Conservation (phyloP, 1,140 invertebrate genomes). For the Phymorhynchus buccinoides region DNA sequence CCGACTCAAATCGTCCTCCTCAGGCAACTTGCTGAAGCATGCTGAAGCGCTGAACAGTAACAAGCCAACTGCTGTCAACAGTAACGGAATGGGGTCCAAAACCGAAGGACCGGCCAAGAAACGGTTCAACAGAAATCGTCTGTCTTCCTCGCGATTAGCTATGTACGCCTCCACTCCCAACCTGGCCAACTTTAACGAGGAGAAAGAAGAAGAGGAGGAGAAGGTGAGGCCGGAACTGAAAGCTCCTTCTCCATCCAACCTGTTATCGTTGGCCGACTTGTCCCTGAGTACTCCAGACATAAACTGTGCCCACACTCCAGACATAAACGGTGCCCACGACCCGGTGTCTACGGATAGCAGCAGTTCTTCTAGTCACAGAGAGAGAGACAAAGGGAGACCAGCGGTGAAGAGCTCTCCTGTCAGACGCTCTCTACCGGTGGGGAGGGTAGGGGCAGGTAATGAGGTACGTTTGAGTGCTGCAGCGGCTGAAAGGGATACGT, state of each 20-base stretch:
- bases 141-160: slow-evolving; percentile 42
- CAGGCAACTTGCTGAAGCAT: slow-evolving; percentile 12
- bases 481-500: not conserved
- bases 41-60: slow-evolving; percentile 1
- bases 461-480: not conserved
- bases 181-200: slow-evolving; percentile 41
- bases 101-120: slow-evolving; percentile 4
- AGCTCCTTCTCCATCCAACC: slow-evolving; percentile 47
- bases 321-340: slow-evolving; percentile 55
- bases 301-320: slow-evolving; percentile 49
- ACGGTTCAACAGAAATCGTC: not conserved
- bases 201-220: slow-evolving; percentile 41
- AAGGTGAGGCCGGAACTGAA: not conserved
- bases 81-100: not conserved
- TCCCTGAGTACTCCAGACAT: slow-evolving; percentile 61
- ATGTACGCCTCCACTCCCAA: slow-evolving; percentile 60
- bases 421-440: not conserved
- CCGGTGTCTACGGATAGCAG: slow-evolving; percentile 43
- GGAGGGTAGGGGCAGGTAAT: not conserved
- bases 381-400: not conserved
- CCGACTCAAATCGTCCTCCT: slow-evolving; percentile 17
- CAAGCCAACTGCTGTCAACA: not conserved
- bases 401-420: not conserved
- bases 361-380: slow-evolving; percentile 1
- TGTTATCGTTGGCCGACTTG: slow-evolving; percentile 44